A percentile compares a stretch with the other conserved stretches of the same genome.
phyloP scores from a whole-genome alignment of 2,888 invertebrate genomes.

The Xylota sylvarum region DNA sequence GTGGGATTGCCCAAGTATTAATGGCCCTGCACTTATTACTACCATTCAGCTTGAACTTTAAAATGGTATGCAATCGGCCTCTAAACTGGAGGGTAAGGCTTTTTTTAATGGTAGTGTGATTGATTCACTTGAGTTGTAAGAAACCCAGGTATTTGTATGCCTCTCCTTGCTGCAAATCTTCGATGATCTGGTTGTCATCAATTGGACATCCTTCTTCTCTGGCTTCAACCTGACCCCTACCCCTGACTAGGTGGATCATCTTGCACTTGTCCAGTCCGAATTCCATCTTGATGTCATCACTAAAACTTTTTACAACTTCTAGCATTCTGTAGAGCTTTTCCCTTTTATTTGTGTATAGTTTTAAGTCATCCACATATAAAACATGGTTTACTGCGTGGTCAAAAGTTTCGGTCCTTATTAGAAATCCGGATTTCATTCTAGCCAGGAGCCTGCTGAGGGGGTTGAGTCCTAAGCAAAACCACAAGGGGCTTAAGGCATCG shows the following conservation, averaged over 20 bases:
- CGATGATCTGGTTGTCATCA: not conserved
- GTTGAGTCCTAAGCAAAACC: no score
- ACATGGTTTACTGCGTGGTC: constrained; percentile 3
- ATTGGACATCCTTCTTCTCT: not conserved
- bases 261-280: constrained; percentile 15
- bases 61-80: no score
- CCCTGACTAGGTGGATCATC: not conserved
- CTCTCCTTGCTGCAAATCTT: no score
- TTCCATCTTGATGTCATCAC: constrained; percentile 12
- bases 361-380: constrained; percentile 15
- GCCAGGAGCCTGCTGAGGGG: not conserved
- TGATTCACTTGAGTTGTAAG: not conserved
- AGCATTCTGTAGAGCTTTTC: constrained; percentile 2
- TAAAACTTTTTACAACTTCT: not conserved
- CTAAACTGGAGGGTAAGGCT: no score
- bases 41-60: constrained; percentile 18
- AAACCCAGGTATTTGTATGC: constrained; percentile 17
- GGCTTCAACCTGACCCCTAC: no score
- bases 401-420: constrained; percentile 1
- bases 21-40: constrained; percentile 32
- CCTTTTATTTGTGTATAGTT: not conserved
- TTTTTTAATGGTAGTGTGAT: no score
- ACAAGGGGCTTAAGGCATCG: no score
- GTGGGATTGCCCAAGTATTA: no score
- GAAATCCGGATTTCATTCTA: not conserved